Evolutionary conservation across 2,888 invertebrate species (phyloP).

Genomic region (Pseudanteris insignis): DNA sequence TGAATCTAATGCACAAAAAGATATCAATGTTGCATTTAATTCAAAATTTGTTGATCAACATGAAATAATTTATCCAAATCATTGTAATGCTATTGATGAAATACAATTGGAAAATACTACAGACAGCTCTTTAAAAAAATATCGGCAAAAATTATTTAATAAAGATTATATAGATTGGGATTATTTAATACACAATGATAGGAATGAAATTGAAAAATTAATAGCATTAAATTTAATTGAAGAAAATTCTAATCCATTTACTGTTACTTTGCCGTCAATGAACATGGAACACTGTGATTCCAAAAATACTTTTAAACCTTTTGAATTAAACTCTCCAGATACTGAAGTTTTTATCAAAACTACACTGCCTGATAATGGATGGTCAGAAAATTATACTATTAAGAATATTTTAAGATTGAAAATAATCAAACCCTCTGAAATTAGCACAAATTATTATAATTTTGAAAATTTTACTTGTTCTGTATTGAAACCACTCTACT

Average conservation of each 20-base stretch:
- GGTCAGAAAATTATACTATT: slow-evolving; percentile 66
- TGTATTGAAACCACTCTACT: slow-evolving; percentile 67
- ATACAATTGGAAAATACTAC: slow-evolving; percentile 42
- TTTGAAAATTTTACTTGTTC: slow-evolving; percentile 69
- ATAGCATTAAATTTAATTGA: slow-evolving; percentile 51
- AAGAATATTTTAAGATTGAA: slow-evolving; percentile 68
- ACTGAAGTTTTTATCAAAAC: slow-evolving; percentile 66
- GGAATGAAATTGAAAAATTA: slow-evolving; percentile 53
- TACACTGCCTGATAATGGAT: slow-evolving; percentile 62
- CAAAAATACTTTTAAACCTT: slow-evolving; percentile 57
- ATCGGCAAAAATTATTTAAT: slow-evolving; percentile 41
- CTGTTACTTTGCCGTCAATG: slow-evolving; percentile 58
- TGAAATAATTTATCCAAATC: slow-evolving; percentile 28
- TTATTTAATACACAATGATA: slow-evolving; percentile 54
- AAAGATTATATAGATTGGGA: slow-evolving; percentile 59
- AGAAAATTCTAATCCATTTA: slow-evolving; percentile 51
- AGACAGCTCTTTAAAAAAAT: slow-evolving; percentile 49
- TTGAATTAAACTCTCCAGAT: slow-evolving; percentile 62
- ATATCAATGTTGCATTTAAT: slow-evolving; percentile 17
- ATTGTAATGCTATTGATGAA: slow-evolving; percentile 22
- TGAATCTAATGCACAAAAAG: slow-evolving; percentile 11
- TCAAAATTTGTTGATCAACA: slow-evolving; percentile 23
- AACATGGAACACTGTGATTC: slow-evolving; percentile 57
- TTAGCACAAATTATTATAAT: too few relatives aligned
- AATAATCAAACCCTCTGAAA: slow-evolving; percentile 61